These are phyloP conservation scores for Aplochiton taeniatus DNA, from an alignment of 2,797 vertebrate species.

Conservation along the genomic window DNA sequence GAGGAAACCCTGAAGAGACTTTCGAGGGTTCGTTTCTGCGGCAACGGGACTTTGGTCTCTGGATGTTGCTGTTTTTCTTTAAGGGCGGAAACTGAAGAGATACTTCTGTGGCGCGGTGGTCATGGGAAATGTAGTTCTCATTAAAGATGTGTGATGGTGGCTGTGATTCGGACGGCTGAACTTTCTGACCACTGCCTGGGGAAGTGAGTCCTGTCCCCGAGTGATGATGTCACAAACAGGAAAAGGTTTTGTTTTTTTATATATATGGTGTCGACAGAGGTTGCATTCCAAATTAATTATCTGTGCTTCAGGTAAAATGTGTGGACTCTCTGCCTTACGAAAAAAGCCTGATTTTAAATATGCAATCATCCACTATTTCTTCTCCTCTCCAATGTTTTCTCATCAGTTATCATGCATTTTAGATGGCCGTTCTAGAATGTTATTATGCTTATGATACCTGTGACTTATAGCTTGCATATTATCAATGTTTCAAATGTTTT, in stretches of 20 bases:
- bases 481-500: neutral
- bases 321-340: neutral
- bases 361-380: neutral
- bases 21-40: neutral
- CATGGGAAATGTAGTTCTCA: conserved; percentile 5
- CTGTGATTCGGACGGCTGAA: neutral
- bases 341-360: neutral
- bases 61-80: too few species aligned
- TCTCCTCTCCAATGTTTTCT: neutral
- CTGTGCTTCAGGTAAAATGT: conserved; percentile 1
- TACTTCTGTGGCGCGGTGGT: neutral
- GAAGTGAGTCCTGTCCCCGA: conserved; percentile 4
- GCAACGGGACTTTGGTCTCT: neutral
- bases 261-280: conserved; percentile 15
- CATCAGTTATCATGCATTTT: neutral
- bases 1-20: neutral
- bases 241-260: neutral
- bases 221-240: conserved; percentile 12
- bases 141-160: conserved; percentile 4
- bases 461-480: conserved; percentile 1
- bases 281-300: conserved; percentile 29
- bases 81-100: neutral
- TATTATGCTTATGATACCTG: conserved; percentile 3
- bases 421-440: conserved; percentile 11
- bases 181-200: neutral